Evolutionary conservation across 2,888 invertebrate genomes (phyloP).

Genomic region (Phorcus lineatus): DNA sequence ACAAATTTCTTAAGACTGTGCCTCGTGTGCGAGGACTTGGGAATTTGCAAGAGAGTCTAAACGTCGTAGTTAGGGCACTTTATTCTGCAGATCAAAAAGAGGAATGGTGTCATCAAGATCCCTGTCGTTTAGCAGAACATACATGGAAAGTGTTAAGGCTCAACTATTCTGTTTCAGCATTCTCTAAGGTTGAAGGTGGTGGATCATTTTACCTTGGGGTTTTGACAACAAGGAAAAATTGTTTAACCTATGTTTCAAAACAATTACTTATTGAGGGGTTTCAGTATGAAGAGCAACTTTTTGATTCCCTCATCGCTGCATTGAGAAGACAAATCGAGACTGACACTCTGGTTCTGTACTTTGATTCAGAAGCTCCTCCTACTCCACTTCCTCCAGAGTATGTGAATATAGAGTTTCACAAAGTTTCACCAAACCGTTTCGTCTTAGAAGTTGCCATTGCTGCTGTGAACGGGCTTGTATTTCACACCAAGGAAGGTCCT

Average conservation of each 20-base stretch:
- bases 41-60: background rate
- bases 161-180: background rate
- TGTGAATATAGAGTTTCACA: background rate
- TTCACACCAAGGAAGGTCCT: background rate
- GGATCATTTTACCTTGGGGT: background rate
- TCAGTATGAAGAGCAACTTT: background rate
- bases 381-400: background rate
- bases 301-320: background rate
- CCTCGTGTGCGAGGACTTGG: background rate
- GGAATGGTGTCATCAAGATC: background rate
- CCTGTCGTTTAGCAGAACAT: background rate
- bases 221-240: background rate
- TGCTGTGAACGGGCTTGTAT: background rate
- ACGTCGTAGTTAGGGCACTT: background rate
- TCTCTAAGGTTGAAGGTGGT: background rate
- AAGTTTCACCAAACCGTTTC: background rate
- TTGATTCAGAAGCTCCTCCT: background rate
- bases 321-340: background rate
- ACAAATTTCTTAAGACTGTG: background rate
- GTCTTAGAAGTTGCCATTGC: slow-evolving; percentile 4
- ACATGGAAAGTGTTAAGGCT: background rate
- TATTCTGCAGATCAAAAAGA: background rate
- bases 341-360: background rate
- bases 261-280: too few species aligned
- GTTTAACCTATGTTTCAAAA: background rate